These are phyloP conservation scores for Triplophysa dalaica DNA, from an alignment of 2,113 vertebrate genomes.

Conservation along the genomic window DNA sequence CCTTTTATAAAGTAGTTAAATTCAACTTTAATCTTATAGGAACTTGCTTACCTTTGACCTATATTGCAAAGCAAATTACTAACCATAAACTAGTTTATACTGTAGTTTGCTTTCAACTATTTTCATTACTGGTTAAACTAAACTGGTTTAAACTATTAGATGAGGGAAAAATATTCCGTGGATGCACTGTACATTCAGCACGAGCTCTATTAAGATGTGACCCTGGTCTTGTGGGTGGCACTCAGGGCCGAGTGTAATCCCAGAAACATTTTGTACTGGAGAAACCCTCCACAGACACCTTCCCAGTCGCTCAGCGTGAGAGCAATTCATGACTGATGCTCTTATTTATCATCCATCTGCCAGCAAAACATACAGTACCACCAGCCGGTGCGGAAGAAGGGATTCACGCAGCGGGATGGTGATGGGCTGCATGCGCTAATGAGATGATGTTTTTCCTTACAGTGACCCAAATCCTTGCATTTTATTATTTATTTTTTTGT, in stretches of 20 bases:
- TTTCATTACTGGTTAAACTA: too few species aligned
- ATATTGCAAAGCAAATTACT: too few species aligned
- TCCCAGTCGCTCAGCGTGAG: background rate
- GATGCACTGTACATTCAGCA: background rate
- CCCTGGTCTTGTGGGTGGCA: background rate
- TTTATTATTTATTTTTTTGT: background rate
- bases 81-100: too few species aligned
- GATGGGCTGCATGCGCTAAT: background rate
- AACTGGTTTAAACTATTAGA: too few species aligned
- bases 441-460: constrained; percentile 7
- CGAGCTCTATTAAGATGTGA: background rate
- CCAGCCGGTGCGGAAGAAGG: too few species aligned
- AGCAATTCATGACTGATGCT: background rate
- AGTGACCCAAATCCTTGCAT: background rate
- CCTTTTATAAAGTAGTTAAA: too few species aligned
- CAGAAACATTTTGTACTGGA: background rate
- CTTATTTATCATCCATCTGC: constrained; percentile 31
- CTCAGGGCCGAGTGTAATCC: constrained; percentile 8
- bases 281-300: background rate
- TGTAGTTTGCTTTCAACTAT: too few species aligned
- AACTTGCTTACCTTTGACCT: too few species aligned
- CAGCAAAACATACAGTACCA: background rate
- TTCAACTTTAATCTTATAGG: too few species aligned
- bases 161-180: too few species aligned
- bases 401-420: too few species aligned